phyloP scores from a whole-genome alignment of 1,140 invertebrate genomes.

The Drosophila albomicans region DNA sequence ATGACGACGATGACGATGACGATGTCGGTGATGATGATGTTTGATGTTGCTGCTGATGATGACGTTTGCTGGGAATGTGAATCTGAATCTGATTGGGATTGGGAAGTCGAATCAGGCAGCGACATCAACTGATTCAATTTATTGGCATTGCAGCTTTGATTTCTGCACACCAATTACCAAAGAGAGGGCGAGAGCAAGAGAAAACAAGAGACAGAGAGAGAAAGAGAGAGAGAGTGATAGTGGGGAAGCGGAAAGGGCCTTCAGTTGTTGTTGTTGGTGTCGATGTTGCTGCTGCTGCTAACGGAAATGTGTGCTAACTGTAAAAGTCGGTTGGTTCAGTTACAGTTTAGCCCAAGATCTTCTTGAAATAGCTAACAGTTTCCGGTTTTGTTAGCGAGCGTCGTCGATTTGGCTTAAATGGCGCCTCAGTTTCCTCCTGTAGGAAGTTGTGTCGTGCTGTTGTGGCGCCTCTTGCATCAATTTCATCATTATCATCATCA shows the following conservation, averaged over 20 bases:
- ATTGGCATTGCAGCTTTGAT: constrained; percentile 58
- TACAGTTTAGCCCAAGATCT: constrained; percentile 81
- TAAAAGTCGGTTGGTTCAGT: constrained; percentile 44
- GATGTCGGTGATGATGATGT: not conserved
- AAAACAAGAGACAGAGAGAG: not conserved
- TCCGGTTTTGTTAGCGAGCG: constrained; percentile 84
- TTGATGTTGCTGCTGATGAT: constrained; percentile 12
- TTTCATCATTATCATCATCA: constrained; percentile 7
- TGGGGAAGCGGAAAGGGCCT: not conserved
- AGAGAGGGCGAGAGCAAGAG: not conserved
- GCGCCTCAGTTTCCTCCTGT: constrained; percentile 77
- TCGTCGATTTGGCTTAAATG: constrained; percentile 84
- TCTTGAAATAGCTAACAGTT: constrained; percentile 84
- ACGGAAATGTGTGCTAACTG: constrained; percentile 65
- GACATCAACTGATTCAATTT: constrained; percentile 63
- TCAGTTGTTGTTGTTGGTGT: not conserved
- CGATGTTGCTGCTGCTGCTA: constrained; percentile 12
- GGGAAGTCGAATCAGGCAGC: constrained; percentile 19
- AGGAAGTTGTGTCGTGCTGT: constrained; percentile 78
- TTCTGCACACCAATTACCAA: constrained; percentile 68
- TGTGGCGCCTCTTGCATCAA: constrained; percentile 22
- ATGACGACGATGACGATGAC: not conserved
- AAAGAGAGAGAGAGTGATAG: not conserved
- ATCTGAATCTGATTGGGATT: constrained; percentile 10
- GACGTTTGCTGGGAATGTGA: not conserved